Conservation (phyloP, 2,888 invertebrate species). For the Patella ulyssiponensis region DNA sequence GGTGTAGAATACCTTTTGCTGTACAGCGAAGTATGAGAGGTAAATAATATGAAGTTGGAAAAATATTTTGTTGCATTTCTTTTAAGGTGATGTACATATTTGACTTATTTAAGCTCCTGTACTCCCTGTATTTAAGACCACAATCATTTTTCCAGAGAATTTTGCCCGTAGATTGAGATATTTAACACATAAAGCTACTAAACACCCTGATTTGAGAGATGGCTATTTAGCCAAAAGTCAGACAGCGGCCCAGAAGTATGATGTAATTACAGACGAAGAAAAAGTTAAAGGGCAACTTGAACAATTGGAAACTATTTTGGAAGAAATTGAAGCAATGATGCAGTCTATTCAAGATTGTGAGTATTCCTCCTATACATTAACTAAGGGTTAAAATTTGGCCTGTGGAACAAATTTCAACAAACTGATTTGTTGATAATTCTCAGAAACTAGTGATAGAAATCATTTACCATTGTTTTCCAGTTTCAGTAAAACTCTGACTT, state of each 20-base stretch:
- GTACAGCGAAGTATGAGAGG: conserved; percentile 63
- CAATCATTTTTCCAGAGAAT: conserved; percentile 46
- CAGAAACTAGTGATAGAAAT: no score
- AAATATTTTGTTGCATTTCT: no score
- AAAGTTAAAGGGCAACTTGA: conserved; percentile 57
- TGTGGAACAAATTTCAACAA: no score
- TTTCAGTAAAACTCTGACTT: no score
- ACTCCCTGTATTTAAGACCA: no score
- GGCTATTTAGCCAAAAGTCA: conserved; percentile 61
- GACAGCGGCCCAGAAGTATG: conserved; percentile 61
- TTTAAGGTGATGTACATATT: no score
- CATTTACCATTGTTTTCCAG: no score
- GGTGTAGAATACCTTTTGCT: conserved; percentile 56
- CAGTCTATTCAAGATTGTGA: conserved; percentile 48
- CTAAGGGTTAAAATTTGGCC: no score
- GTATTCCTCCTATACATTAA: neutral
- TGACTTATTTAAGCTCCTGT: no score
- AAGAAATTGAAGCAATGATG: conserved; percentile 52
- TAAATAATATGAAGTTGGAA: conserved; percentile 18
- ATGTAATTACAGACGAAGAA: conserved; percentile 58
- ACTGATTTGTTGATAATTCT: no score
- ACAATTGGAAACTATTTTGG: conserved; percentile 49
- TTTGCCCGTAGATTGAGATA: conserved; percentile 52
- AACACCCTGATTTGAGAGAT: conserved; percentile 59
- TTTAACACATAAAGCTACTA: conserved; percentile 52